phyloP scores from a whole-genome alignment of 2,888 invertebrate species.

The Cactoblastis cactorum region DNA sequence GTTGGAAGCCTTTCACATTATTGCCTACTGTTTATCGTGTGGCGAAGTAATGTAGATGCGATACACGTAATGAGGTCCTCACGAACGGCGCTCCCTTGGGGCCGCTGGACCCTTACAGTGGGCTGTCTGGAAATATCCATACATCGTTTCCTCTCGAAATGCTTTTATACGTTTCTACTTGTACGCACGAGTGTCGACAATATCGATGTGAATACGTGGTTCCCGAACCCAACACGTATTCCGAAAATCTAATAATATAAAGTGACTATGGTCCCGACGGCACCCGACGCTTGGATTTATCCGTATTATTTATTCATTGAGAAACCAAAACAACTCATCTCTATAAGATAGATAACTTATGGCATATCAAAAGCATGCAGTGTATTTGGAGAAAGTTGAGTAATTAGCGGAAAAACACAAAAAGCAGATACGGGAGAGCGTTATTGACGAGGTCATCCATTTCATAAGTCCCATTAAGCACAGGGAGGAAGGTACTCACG shows the following conservation, averaged over 20 bases:
- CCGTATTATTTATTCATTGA: constrained; percentile 30
- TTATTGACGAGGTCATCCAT: constrained; percentile 56
- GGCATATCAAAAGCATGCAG: constrained; percentile 50
- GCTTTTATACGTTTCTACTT: constrained; percentile 41
- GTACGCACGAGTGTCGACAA: constrained; percentile 33
- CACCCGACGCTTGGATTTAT: constrained; percentile 18
- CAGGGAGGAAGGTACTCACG: constrained; percentile 26
- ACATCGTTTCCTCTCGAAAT: constrained; percentile 41
- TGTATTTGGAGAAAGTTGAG: constrained; percentile 56
- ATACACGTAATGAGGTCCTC: constrained; percentile 41
- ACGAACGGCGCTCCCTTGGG: constrained; percentile 37
- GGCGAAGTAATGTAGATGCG: constrained; percentile 25
- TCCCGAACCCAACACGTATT: constrained; percentile 28
- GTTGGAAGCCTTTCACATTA: constrained; percentile 19
- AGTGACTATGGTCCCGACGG: constrained; percentile 25
- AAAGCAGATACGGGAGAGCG: constrained; percentile 49
- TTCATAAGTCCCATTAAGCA: constrained; percentile 52
- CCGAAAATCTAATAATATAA: constrained; percentile 25
- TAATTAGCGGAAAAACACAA: constrained; percentile 60
- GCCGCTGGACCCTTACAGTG: constrained; percentile 35
- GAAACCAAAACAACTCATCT: constrained; percentile 34
- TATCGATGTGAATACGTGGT: constrained; percentile 31
- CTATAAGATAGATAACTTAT: constrained; percentile 40
- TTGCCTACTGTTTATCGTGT: constrained; percentile 25
- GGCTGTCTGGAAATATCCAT: constrained; percentile 41